Percentiles rank a stretch among this genome's conserved stretches.
Evolutionary conservation across 2,113 vertebrate species (phyloP).

Genomic region (Cyrtonyx montezumae): DNA sequence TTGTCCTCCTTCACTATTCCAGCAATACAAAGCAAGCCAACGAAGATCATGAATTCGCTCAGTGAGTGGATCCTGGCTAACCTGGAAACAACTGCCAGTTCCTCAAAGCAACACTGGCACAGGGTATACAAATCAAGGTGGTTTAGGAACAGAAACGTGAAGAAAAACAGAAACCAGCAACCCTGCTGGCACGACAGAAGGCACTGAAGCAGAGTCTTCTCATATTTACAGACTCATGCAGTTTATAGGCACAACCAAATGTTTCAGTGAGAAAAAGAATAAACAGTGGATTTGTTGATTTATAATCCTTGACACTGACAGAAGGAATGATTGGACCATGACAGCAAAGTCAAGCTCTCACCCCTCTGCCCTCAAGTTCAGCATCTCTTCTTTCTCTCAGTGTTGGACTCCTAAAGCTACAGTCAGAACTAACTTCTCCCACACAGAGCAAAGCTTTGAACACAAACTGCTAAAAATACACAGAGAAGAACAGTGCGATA

Average conservation of each 20-base stretch:
- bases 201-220: slow-evolving; percentile 5
- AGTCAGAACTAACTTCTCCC: not conserved
- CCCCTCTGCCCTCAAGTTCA: not conserved
- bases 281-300: not conserved
- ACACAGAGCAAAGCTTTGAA: not conserved
- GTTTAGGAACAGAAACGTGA: slow-evolving; percentile 21
- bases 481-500: not conserved
- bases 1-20: not conserved
- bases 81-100: not conserved
- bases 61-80: not conserved
- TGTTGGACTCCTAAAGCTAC: not conserved
- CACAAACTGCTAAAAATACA: not conserved
- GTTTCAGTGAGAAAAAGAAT: not conserved
- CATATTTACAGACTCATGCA: not conserved
- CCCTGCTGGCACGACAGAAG: not conserved
- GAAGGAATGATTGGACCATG: not conserved
- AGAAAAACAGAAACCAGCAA: slow-evolving; percentile 8
- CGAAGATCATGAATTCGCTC: not conserved
- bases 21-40: not conserved
- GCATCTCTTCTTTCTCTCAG: not conserved
- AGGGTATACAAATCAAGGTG: not conserved
- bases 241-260: not conserved
- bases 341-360: not conserved
- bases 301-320: not conserved
- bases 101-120: not conserved